phyloP scores from a whole-genome alignment of 1,140 invertebrate species.

The Diabrotica undecimpunctata region DNA sequence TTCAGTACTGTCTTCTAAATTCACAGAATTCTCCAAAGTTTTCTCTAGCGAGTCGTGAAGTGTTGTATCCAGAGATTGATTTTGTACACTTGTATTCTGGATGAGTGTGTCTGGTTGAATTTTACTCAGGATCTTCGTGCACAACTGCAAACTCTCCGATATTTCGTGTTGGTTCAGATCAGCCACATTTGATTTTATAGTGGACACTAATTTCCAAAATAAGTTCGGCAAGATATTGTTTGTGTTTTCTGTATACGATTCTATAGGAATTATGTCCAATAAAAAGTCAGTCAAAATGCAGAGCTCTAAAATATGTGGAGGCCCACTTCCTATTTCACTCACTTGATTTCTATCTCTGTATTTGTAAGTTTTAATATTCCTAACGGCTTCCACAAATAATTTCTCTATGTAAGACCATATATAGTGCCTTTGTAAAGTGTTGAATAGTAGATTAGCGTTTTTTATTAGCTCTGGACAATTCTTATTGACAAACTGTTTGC shows the following conservation, averaged over 20 bases:
- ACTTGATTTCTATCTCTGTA: slow-evolving; percentile 45
- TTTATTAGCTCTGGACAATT: slow-evolving; percentile 65
- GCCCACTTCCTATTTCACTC: slow-evolving; percentile 56
- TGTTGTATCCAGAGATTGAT: slow-evolving; percentile 9
- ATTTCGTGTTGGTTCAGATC: slow-evolving; percentile 62
- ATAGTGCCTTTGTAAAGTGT: slow-evolving; percentile 79
- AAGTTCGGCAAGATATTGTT: slow-evolving; percentile 74
- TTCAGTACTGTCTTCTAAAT: slow-evolving; percentile 14
- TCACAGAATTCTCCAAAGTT: slow-evolving; percentile 14
- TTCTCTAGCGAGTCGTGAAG: slow-evolving; percentile 4
- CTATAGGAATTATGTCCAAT: slow-evolving; percentile 73
- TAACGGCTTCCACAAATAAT: slow-evolving; percentile 60
- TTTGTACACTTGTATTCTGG: slow-evolving; percentile 20
- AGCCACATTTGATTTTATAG: slow-evolving; percentile 58
- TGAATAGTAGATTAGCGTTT: slow-evolving; percentile 82
- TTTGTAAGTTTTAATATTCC: slow-evolving; percentile 37
- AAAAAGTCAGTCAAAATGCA: slow-evolving; percentile 75
- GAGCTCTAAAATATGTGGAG: slow-evolving; percentile 60
- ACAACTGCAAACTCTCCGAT: slow-evolving; percentile 61
- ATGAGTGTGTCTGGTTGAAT: slow-evolving; percentile 60
- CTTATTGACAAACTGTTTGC: slow-evolving; percentile 40
- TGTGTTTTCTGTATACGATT: slow-evolving; percentile 77
- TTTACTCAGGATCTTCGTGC: slow-evolving; percentile 72
- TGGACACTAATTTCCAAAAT: slow-evolving; percentile 62
- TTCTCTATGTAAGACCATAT: slow-evolving; percentile 81